Evolutionary conservation across 2,888 invertebrate species (phyloP).

Genomic region (Coenonympha glycerion): DNA sequence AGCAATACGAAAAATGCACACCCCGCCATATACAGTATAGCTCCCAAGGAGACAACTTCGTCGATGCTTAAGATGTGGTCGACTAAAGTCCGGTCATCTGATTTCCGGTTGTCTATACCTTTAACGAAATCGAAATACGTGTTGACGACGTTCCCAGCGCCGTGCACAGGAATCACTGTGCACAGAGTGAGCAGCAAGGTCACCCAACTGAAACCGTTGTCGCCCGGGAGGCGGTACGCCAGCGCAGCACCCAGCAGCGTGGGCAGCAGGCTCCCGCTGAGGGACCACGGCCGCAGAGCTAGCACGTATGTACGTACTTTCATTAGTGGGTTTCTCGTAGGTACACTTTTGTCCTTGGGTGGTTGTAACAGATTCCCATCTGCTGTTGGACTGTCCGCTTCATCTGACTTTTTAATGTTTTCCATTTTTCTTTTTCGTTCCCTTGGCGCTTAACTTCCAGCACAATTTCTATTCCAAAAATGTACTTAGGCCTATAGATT

Average conservation of each 20-base stretch:
- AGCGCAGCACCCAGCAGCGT: constrained; percentile 92
- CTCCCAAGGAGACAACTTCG: constrained; percentile 91
- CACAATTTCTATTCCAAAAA: constrained; percentile 7
- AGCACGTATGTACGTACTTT: constrained; percentile 91
- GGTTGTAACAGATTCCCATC: constrained; percentile 68
- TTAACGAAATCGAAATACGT: constrained; percentile 97
- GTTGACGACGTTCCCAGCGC: constrained; percentile 97
- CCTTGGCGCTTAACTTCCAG: background rate
- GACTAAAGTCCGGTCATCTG: constrained; percentile 95
- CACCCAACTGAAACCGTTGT: constrained; percentile 85
- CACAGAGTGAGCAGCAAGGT: constrained; percentile 87
- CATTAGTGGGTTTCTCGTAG: constrained; percentile 79
- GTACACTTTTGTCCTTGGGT: constrained; percentile 53
- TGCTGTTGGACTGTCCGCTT: constrained; percentile 52
- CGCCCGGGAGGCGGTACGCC: constrained; percentile 87
- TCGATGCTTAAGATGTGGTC: constrained; percentile 85
- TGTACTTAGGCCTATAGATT: background rate
- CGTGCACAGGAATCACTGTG: constrained; percentile 93
- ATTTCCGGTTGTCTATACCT: constrained; percentile 94
- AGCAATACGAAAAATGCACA: constrained; percentile 88
- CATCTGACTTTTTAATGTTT: constrained; percentile 42
- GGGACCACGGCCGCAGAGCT: constrained; percentile 94
- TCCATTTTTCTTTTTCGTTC: constrained; percentile 24
- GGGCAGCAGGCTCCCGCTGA: constrained; percentile 93
- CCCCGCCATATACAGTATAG: constrained; percentile 89